These are phyloP conservation scores for Noctua pronuba DNA, from an alignment of 2,888 invertebrate species.

Conservation along the genomic window DNA sequence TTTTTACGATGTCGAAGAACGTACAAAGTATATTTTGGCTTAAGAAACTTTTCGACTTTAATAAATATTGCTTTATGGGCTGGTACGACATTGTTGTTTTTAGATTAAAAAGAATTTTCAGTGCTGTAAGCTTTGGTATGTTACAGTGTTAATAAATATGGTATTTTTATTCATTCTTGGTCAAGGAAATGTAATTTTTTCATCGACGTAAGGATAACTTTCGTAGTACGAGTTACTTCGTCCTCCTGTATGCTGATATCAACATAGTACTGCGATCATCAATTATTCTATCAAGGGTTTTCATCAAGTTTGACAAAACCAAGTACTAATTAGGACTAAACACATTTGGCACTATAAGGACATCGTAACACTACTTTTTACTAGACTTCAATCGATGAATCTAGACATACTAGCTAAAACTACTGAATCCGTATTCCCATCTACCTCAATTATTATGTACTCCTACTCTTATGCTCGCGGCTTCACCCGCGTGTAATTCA, in stretches of 20 bases:
- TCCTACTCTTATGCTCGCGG: not conserved
- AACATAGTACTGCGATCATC: not conserved
- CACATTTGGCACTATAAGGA: not conserved
- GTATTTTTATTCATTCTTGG: slow-evolving; percentile 13
- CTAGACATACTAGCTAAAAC: not conserved
- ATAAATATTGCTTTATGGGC: slow-evolving; percentile 61
- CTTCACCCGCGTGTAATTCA: no score
- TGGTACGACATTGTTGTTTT: slow-evolving; percentile 56
- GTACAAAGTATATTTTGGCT: slow-evolving; percentile 59
- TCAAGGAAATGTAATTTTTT: not conserved
- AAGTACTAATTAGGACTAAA: not conserved
- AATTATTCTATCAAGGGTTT: not conserved
- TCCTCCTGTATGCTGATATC: not conserved
- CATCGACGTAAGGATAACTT: not conserved
- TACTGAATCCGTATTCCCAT: no score
- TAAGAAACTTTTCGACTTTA: slow-evolving; percentile 57
- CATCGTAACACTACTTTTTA: not conserved
- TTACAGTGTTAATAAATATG: slow-evolving; percentile 1
- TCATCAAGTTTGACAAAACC: no score
- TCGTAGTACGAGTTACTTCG: not conserved
- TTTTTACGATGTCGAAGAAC: slow-evolving; percentile 70
- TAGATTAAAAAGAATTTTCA: slow-evolving; percentile 51
- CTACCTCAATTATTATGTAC: not conserved
- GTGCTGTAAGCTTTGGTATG: not conserved
- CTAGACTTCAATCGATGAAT: not conserved